Conservation (phyloP, 1,140 invertebrate genomes). For the Meteorus sp. region DNA sequence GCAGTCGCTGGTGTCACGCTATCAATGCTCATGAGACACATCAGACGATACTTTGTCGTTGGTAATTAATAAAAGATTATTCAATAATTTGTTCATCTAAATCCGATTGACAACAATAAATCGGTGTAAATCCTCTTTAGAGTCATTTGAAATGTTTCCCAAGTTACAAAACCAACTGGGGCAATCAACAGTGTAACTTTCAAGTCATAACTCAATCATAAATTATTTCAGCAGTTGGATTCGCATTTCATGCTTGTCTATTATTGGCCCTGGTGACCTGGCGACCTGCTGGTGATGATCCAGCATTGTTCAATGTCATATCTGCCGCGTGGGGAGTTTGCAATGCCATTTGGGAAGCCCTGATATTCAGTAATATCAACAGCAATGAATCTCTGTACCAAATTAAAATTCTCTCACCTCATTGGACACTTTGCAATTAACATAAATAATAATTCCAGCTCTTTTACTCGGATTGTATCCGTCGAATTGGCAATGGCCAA, state of each 20-base stretch:
- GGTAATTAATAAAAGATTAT: slow-evolving; percentile 48
- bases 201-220: too few species aligned
- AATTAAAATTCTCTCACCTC: background rate
- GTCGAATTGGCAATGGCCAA: slow-evolving; percentile 55
- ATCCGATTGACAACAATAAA: too few species aligned
- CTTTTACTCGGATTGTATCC: slow-evolving; percentile 54
- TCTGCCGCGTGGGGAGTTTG: slow-evolving; percentile 76
- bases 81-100: background rate
- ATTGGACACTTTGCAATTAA: background rate
- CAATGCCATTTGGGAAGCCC: slow-evolving; percentile 72
- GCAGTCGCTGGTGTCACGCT: slow-evolving; percentile 69
- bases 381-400: background rate
- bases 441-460: slow-evolving; percentile 41
- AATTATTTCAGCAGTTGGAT: slow-evolving; percentile 67
- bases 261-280: slow-evolving; percentile 67
- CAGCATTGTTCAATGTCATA: slow-evolving; percentile 70
- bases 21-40: slow-evolving; percentile 69
- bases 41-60: slow-evolving; percentile 66
- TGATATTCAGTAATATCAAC: slow-evolving; percentile 53
- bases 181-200: too few species aligned
- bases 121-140: too few species aligned
- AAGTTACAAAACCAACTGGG: too few species aligned
- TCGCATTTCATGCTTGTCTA: slow-evolving; percentile 69
- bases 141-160: too few species aligned
- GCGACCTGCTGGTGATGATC: slow-evolving; percentile 65